Base-by-base conservation (phyloP, 2,888 invertebrate species). In the Abscondita cerata region DNA sequence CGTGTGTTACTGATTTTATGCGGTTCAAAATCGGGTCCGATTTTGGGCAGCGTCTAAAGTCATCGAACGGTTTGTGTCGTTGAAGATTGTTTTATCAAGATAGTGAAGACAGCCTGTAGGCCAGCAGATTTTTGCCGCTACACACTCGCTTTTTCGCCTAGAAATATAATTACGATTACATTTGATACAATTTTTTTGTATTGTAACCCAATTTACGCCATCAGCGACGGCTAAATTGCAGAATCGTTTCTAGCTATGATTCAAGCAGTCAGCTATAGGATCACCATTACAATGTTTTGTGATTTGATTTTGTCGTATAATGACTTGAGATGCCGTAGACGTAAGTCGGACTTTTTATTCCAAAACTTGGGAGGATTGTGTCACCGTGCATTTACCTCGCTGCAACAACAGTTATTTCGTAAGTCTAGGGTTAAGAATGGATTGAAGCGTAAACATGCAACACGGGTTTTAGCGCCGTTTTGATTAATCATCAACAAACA, bases 121-220 rank as follows among this genome's bases (percentile, higher is more conserved):
- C 95, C 86, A 0, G 94, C 95, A 59, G 93, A 92, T 68, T 92
- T n/a, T 85, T n/a, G 93, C 92, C 12, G 93, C 93, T 68, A 92
- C 81, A n/a, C n/a, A 59, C 90, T 87, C 16, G 94, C 91, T n/a
- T 92, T 92, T 76, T 92, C 90, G 62, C 86, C 86, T 86, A 64
- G 44, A 74, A 75, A n/a, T n/a, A n/a, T n/a, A n/a, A n/a, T n/a
- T n/a, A n/a, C n/a, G n/a, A n/a, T n/a, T n/a, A n/a, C n/a, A n/a
- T n/a, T n/a, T n/a, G n/a, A n/a, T n/a, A n/a, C n/a, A n/a, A n/a
- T n/a, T n/a, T n/a, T n/a, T n/a, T n/a, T n/a, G n/a, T n/a, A n/a
- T n/a, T n/a, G n/a, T 25, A 25, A 95, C 95, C 95, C 95, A 95
- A 81, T 95, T 95, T 1, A 95, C 95, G 18, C 95, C 95, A 81